Evolutionary conservation across 2,113 vertebrate species (phyloP).

Genomic region (Dinomys branickii): DNA sequence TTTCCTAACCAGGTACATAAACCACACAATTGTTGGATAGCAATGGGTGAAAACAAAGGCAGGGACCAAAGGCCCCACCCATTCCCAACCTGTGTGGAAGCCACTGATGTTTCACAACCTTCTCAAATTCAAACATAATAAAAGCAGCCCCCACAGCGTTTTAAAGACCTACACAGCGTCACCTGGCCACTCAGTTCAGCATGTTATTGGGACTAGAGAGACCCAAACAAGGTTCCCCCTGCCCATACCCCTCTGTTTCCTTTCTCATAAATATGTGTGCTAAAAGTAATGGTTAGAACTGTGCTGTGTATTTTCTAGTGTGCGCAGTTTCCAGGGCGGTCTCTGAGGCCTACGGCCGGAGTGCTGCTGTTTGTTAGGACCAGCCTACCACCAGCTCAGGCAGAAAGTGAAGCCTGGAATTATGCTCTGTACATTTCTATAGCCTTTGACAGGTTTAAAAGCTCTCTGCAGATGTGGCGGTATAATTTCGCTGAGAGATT

Average conservation of each 20-base stretch:
- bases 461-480: background rate
- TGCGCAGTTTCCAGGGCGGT: background rate
- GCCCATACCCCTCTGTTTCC: background rate
- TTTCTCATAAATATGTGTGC: background rate
- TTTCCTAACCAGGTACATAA: background rate
- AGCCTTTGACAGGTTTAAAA: background rate
- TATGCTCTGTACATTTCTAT: background rate
- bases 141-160: background rate
- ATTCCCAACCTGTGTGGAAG: background rate
- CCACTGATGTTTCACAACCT: background rate
- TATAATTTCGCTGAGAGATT: background rate
- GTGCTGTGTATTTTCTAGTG: accelerated
- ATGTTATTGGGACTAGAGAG: background rate
- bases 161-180: background rate
- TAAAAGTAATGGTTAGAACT: background rate
- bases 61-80: background rate
- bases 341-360: background rate
- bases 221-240: background rate
- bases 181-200: background rate
- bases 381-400: background rate
- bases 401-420: background rate
- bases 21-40: background rate
- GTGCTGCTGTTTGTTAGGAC: background rate
- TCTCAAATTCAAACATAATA: background rate
- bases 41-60: background rate